phyloP scores from a whole-genome alignment of 2,797 vertebrate species.

The Cichlasoma orientale region DNA sequence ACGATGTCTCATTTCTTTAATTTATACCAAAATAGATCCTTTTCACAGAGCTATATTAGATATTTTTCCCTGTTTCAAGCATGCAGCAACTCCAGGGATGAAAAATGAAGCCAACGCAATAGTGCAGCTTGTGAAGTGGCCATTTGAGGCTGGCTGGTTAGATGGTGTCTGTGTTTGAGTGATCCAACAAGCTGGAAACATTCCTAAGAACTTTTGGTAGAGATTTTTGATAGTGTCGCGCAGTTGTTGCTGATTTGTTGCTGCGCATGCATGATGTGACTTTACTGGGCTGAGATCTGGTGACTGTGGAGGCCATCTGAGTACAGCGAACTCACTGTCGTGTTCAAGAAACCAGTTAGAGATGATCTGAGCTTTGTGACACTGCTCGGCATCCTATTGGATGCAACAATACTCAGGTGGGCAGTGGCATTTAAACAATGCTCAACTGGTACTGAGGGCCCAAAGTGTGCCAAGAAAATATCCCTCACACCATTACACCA shows the following conservation, averaged over 20 bases:
- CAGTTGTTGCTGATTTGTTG: not conserved
- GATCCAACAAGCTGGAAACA: no score
- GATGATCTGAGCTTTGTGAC: not conserved
- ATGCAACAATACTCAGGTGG: no score
- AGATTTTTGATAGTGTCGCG: not conserved
- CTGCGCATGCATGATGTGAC: not conserved
- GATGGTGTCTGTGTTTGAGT: not conserved
- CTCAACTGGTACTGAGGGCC: no score
- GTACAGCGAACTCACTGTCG: not conserved
- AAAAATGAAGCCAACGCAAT: not conserved
- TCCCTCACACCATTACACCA: no score
- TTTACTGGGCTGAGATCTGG: not conserved
- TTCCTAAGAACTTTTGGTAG: no score
- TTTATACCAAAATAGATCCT: not conserved
- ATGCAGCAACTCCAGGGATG: not conserved
- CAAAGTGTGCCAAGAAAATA: no score
- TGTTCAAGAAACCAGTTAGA: not conserved
- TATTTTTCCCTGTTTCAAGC: not conserved
- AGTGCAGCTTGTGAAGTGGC: not conserved
- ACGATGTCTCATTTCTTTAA: not conserved
- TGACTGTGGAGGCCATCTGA: not conserved
- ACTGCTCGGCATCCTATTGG: no score
- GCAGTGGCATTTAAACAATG: no score
- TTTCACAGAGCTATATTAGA: not conserved
- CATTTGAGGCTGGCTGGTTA: not conserved